Evolutionary conservation across 2,797 vertebrate species (phyloP).

Genomic region (Lophotriccus pileatus): DNA sequence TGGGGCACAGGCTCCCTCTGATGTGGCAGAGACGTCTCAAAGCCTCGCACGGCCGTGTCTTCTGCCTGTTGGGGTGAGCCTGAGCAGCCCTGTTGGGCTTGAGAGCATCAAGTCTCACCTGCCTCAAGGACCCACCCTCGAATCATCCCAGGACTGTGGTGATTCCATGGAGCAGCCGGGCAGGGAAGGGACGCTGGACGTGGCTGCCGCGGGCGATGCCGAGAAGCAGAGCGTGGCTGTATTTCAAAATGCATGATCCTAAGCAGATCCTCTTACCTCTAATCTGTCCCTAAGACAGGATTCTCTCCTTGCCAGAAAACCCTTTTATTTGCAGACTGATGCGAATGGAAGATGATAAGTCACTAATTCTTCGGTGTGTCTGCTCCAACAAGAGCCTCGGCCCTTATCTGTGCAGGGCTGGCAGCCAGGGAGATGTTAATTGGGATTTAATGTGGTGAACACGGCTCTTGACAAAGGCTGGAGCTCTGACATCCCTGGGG

Average conservation of each 20-base stretch:
- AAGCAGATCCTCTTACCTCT: constrained; percentile 33
- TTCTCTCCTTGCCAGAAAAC: constrained; percentile 19
- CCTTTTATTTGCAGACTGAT: constrained; percentile 25
- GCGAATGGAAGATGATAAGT: constrained; percentile 6
- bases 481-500: background rate
- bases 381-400: background rate
- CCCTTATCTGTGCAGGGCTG: constrained; percentile 20
- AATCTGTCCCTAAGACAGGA: background rate
- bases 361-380: constrained; percentile 6
- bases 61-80: background rate
- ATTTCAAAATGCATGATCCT: background rate
- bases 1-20: background rate
- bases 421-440: constrained; percentile 15
- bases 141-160: background rate
- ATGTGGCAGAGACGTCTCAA: accelerated
- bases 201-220: accelerated
- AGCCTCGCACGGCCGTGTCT: accelerated
- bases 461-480: background rate
- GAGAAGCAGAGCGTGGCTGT: background rate
- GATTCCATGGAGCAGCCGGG: background rate
- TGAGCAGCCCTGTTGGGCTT: accelerated
- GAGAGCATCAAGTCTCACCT: accelerated
- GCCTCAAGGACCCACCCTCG: background rate
- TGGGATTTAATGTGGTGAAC: background rate
- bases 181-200: background rate